Percentiles rank a stretch among this genome's conserved stretches.
phyloP scores from a whole-genome alignment of 2,888 invertebrate genomes.

The Agrotis puta region DNA sequence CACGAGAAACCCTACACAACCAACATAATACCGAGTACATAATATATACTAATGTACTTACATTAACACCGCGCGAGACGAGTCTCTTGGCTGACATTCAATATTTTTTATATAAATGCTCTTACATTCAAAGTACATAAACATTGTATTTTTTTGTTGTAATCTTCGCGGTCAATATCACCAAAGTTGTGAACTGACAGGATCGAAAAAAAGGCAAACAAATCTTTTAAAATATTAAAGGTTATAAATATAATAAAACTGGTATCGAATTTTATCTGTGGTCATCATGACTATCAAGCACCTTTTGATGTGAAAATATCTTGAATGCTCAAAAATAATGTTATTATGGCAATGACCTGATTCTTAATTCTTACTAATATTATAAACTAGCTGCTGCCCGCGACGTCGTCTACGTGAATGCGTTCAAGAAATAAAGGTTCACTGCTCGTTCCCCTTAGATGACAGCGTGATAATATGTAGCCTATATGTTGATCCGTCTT shows the following conservation, averaged over 20 bases:
- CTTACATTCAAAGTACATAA: conserved; percentile 34
- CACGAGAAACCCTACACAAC: conserved; percentile 12
- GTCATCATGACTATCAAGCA: neutral
- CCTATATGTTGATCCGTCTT: no score
- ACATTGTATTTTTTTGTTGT: conserved; percentile 49
- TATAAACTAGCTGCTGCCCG: no score
- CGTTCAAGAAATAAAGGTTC: no score
- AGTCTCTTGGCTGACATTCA: conserved; percentile 69
- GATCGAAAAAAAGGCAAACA: conserved; percentile 1
- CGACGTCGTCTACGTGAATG: no score
- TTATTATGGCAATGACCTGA: neutral
- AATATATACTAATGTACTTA: conserved; percentile 32
- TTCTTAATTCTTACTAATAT: no score
- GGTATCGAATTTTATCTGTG: conserved; percentile 15
- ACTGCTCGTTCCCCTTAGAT: no score
- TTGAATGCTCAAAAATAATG: conserved; percentile 1
- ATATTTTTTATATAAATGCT: conserved; percentile 56
- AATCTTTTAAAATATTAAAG: neutral
- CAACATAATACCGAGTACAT: conserved; percentile 8
- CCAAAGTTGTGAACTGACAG: conserved; percentile 32
- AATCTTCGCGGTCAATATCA: conserved; percentile 45
- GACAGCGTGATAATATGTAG: no score
- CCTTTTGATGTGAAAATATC: conserved; percentile 7
- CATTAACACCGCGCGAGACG: conserved; percentile 47
- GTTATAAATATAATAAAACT: conserved; percentile 16